Evolutionary conservation across 2,888 invertebrate genomes (phyloP), one percentile per base, ranked within the genome.

Genomic region (Nemapogon koenigi): DNA sequence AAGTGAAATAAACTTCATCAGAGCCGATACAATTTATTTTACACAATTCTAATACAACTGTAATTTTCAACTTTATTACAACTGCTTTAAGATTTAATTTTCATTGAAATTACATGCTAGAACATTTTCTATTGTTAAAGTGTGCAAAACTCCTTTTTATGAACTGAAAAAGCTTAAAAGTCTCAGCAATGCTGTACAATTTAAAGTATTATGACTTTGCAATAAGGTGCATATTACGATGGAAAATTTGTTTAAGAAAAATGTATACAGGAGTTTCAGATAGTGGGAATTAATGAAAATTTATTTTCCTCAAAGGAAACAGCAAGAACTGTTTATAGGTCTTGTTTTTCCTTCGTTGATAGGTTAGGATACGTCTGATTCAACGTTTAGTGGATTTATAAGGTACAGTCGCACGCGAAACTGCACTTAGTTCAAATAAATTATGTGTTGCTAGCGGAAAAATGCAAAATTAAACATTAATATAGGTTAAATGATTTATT

Each of bases 261-360:
- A 7, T 10, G 6, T 22, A 22, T 7, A 22, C 6, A 7, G 6
- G 6, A 22, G 10, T 22, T 22, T 22, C 22, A 22, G 10, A 22
- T 22, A 22, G 6, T 7, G n/a, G n/a, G n/a, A n/a, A 10, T 22
- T 7, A 6, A 22, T 7, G 22, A 4, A 16, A 33, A 33, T 33
- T 33, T 19, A 33, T 33, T 33, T 33, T 33, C 19, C 33, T 19
- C 33, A 33, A 62, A 62, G 68, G 67, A 67, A 68, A 50, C 49
- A 46, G 50, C 51, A 33, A 59, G 67, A 64, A 70, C 63, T 65
- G 70, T 71, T 72, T 71, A 71, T 60, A 47, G 63, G 51, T 26
- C 39, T 41, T 36, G 46, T 49, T 52, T 22, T 52, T 52, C 52
- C 52, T 50, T 41, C 42, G 57, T 49, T 57, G 61, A 62, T 62